These are phyloP conservation scores for Tipula vernalis DNA, from an alignment of 2,888 invertebrate species.

Conservation along the genomic window DNA sequence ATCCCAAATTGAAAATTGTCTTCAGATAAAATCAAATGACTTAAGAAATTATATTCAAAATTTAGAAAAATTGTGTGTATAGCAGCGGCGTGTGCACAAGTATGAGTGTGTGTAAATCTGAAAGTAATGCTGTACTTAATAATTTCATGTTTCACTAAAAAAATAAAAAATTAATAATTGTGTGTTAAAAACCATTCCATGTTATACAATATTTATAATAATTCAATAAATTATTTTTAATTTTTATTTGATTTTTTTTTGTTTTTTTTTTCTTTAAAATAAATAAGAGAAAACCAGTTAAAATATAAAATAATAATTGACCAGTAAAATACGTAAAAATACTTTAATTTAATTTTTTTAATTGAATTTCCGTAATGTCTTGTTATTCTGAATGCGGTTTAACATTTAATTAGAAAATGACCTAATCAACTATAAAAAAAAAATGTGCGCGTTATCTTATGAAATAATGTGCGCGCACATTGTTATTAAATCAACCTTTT, in stretches of 20 bases:
- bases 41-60: not conserved
- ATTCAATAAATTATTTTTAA: slow-evolving; percentile 4
- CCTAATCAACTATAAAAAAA: not conserved
- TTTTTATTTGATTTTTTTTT: not conserved
- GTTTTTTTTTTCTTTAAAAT: not conserved
- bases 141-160: not conserved
- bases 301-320: not conserved
- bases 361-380: not conserved
- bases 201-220: not conserved
- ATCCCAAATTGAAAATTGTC: not conserved
- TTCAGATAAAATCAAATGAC: not conserved
- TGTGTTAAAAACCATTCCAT: not conserved
- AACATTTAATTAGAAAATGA: not conserved
- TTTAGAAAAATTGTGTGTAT: not conserved
- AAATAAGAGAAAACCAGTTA: not conserved
- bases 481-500: too few relatives aligned
- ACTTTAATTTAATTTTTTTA: not conserved
- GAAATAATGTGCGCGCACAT: too few relatives aligned
- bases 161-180: not conserved
- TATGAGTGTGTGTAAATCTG: not conserved
- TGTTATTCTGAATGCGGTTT: not conserved
- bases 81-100: not conserved
- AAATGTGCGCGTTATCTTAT: too few relatives aligned
- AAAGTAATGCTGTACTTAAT: not conserved
- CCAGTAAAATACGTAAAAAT: not conserved